Evolutionary conservation across 2,113 vertebrate species (phyloP).

Genomic region (Ginglymostoma cirratum): DNA sequence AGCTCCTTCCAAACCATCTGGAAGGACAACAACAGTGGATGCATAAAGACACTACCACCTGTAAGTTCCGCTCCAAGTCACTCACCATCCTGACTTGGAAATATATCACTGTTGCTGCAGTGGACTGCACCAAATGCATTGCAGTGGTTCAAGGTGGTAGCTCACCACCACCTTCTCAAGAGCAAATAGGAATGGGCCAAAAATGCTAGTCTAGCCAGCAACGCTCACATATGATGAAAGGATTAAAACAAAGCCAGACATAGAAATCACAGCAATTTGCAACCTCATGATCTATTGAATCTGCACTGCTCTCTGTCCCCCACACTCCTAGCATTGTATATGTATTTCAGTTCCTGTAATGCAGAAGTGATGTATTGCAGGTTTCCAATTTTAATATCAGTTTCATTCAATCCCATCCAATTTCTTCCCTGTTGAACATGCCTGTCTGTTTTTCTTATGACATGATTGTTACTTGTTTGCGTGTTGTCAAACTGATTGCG

Average conservation of each 20-base stretch:
- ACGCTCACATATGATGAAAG: not conserved
- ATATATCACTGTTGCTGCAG: not conserved
- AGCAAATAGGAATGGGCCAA: not conserved
- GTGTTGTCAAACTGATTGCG: not conserved
- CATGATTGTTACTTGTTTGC: not conserved
- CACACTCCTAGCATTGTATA: too few relatives aligned
- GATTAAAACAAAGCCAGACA: not conserved
- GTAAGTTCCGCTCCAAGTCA: not conserved
- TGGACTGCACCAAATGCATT: not conserved
- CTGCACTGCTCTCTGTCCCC: not conserved
- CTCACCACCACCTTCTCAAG: not conserved
- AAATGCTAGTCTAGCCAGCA: not conserved
- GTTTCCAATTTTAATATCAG: not conserved
- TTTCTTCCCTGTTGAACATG: not conserved
- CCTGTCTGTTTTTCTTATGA: not conserved
- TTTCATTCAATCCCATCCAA: not conserved
- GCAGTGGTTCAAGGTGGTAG: not conserved
- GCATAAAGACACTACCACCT: not conserved
- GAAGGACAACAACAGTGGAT: too few relatives aligned
- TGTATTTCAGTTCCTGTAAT: not conserved
- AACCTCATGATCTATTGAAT: not conserved
- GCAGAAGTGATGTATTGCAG: not conserved
- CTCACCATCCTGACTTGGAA: not conserved
- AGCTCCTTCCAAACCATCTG: not conserved
- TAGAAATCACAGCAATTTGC: not conserved